Base-by-base conservation (phyloP, 2,113 vertebrate genomes). In the Oncorhynchus masou region DNA sequence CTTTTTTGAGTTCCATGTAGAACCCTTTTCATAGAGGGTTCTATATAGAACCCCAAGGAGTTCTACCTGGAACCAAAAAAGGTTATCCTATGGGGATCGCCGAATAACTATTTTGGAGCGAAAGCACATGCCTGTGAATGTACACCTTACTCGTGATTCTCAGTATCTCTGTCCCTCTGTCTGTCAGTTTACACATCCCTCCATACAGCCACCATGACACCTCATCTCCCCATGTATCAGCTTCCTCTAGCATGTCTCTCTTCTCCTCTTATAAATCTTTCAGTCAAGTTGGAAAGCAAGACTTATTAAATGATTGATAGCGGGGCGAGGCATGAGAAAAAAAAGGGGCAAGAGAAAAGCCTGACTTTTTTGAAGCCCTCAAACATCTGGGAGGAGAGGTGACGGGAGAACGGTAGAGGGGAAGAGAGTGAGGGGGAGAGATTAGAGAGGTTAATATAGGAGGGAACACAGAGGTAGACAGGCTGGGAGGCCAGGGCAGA, bases 241-340 rank as follows among this genome's bases (percentile, higher is more conserved):
- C 69, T 70, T 45, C 60, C 59, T 88, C 89, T 88, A 86, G 80
- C 88, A 76, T 77, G 73, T 84, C 90, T 74, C 71, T 66, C 70
- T 59, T 22, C 16, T 64, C 70, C 64, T 62, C 69, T 24, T 69
- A 78, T 78, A 22, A 69, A 82, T 81, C 82, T 73, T 85, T 73
- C 3, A 20, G 84, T 84, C 75, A 81, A 76, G 0, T 79, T 86
- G 45, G 75, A 77, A 70, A 54, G 45, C 82, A 90, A 85, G 76
- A 80, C 68, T 64, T 81, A 39, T 81, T 80, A 80, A 85, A 84
- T 70, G 85, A 79, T 86, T 84, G 70, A 74, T 87, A 88, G 89
- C 3, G 77, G 68, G 86, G 82, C 69, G 70, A 29, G 0, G n/a
- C 13, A 45, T 82, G 66, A 39, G 75, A 66, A 67, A 68, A 70